phyloP scores from a whole-genome alignment of 2,113 vertebrate species.

The Siphamia tubifer region DNA sequence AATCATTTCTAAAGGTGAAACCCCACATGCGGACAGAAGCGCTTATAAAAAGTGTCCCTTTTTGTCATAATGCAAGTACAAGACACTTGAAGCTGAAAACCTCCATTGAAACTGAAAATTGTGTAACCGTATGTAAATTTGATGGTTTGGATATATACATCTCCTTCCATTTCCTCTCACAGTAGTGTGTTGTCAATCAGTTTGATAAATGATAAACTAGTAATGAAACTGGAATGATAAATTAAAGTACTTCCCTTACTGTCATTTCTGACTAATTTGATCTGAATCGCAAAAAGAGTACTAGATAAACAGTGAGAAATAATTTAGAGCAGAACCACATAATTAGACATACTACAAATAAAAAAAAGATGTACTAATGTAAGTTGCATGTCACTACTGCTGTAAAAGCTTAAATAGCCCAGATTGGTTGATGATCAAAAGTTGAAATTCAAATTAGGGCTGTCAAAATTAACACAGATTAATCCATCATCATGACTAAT shows the following conservation, averaged over 20 bases:
- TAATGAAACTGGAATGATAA: too few relatives aligned
- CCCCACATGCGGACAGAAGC: slow-evolving; percentile 3
- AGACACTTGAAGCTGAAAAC: neutral
- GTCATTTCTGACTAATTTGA: too few relatives aligned
- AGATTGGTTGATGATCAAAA: neutral
- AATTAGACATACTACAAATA: slow-evolving; percentile 1
- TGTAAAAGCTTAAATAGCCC: neutral
- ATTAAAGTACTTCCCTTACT: too few relatives aligned
- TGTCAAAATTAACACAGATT: too few relatives aligned
- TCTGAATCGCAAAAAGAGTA: slow-evolving; percentile 25
- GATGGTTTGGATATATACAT: neutral
- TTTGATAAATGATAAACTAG: neutral
- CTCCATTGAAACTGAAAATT: slow-evolving; percentile 26
- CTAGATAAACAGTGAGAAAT: neutral
- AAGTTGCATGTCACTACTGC: neutral
- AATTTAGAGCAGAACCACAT: neutral
- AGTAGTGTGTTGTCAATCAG: neutral
- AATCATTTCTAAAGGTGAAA: slow-evolving; percentile 33
- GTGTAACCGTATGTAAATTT: slow-evolving; percentile 22
- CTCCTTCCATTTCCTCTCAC: slow-evolving; percentile 5
- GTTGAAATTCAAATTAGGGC: too few relatives aligned
- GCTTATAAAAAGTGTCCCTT: slow-evolving; percentile 2
- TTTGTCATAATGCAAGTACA: slow-evolving; percentile 24
- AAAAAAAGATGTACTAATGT: neutral
- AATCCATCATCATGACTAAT: too few relatives aligned